A percentile compares a stretch with the other conserved stretches of the same genome.
These are phyloP conservation scores for Fregetta grallaria DNA, from an alignment of 2,113 vertebrate species.

Conservation along the genomic window DNA sequence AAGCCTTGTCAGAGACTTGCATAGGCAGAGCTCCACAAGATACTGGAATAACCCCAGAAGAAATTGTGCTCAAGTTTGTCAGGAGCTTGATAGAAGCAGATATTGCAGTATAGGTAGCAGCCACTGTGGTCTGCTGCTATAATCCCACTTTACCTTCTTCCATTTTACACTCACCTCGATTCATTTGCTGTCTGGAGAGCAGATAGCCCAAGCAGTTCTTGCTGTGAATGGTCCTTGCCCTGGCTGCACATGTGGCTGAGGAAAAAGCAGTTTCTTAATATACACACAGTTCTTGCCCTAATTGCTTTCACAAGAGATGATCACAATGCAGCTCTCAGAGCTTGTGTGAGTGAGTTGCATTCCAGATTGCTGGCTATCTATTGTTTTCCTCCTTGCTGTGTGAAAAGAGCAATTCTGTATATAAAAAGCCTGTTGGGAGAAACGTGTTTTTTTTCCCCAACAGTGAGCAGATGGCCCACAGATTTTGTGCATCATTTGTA, in stretches of 20 bases:
- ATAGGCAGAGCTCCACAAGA: background rate
- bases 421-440: slow-evolving; percentile 68
- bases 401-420: slow-evolving; percentile 63
- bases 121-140: background rate
- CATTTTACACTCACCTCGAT: background rate
- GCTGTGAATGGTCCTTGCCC: background rate
- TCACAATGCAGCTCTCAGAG: background rate
- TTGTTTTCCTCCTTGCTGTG: slow-evolving; percentile 41
- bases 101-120: background rate
- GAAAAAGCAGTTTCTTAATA: background rate
- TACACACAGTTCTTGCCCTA: background rate
- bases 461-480: slow-evolving; percentile 83
- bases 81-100: background rate
- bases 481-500: slow-evolving; percentile 89
- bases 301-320: background rate
- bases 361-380: slow-evolving; percentile 13
- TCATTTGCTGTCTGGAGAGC: background rate
- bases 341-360: slow-evolving; percentile 3
- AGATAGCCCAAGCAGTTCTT: background rate
- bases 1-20: background rate
- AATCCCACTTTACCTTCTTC: background rate
- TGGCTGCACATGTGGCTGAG: background rate
- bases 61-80: background rate
- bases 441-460: slow-evolving; percentile 62
- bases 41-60: background rate